A percentile compares a stretch with the other conserved stretches of the same genome.
These are phyloP conservation scores for Penaeus indicus DNA, from an alignment of 1,140 invertebrate species.

Conservation along the genomic window DNA sequence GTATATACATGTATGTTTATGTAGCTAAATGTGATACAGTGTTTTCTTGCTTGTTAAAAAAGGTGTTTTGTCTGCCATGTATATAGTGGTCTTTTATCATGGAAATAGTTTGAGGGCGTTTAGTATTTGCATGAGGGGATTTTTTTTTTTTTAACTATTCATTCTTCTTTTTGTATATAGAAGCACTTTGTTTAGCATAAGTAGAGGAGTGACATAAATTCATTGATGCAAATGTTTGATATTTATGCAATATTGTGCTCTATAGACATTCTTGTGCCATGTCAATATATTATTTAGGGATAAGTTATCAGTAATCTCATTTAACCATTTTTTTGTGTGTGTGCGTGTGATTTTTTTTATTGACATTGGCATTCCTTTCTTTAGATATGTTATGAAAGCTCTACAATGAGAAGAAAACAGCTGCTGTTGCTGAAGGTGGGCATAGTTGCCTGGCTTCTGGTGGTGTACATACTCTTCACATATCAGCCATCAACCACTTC, in stretches of 20 bases:
- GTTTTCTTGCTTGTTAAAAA: not conserved
- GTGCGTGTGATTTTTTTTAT: too few relatives aligned
- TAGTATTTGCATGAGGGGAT: too few relatives aligned
- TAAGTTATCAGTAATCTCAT: not conserved
- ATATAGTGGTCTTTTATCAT: too few relatives aligned
- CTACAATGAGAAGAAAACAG: slow-evolving; percentile 51
- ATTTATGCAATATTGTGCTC: too few relatives aligned
- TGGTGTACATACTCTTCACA: slow-evolving; percentile 41
- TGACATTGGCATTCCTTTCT: not conserved
- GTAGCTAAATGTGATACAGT: not conserved
- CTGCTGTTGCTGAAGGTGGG: slow-evolving; percentile 50
- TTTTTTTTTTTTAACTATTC: too few relatives aligned
- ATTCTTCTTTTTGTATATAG: too few relatives aligned
- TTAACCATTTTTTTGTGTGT: too few relatives aligned
- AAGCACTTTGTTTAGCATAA: too few relatives aligned
- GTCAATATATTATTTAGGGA: too few relatives aligned
- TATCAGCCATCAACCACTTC: slow-evolving; percentile 21
- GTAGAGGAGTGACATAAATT: too few relatives aligned
- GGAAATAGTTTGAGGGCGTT: slow-evolving; percentile 1
- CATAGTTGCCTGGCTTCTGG: slow-evolving; percentile 47
- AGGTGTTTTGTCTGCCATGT: not conserved
- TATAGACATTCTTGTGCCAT: too few relatives aligned
- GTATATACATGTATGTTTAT: not conserved
- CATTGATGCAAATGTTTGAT: too few relatives aligned
- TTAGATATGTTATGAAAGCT: not conserved